Evolutionary conservation across 1,140 invertebrate genomes (phyloP), one percentile per base, ranked within the genome.

Genomic region (Drosophila nebulosa): DNA sequence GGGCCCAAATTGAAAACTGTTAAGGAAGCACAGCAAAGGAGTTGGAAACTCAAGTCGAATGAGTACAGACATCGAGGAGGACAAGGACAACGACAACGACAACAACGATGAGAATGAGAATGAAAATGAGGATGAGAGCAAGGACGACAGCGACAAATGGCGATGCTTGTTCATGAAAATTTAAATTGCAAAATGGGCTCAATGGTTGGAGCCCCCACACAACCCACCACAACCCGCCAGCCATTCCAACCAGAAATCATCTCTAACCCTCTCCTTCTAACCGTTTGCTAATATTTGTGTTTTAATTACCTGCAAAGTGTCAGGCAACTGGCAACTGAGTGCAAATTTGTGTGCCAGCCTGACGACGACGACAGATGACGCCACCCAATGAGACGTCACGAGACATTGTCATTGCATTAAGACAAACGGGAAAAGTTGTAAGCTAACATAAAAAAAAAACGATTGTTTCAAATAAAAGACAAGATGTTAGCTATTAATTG

Each of bases 171-270:
- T 85, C 80, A 85, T 86, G 81, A 85, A 85, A 86, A 85, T 85
- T 85, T 80, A 85, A 85, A 85, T 85, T 85, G 81, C 81, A 78
- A 85, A 85, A 86, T 85, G 81, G 78, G 69, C 74, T 81, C 78
- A 78, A 52, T 66, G 35, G 46, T 70, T 71, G 77, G 81, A 27
- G 4, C 36, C 7, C 24, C 12, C 1, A 46, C 56, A 10, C 39
- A 46, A 3, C 21, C 18, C 36, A 0, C 12, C 35, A n/a, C n/a
- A n/a, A n/a, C n/a, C 12, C 12, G 3, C 35, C n/a, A n/a, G n/a
- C n/a, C n/a, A n/a, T n/a, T n/a, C 35, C 12, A 1, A n/a, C 0
- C 32, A 32, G 24, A 4, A 2, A 32, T 32, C 12, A 4, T 14
- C 35, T 36, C n/a, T 3, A 26, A 4, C 27, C 27, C 6, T 7